These are phyloP conservation scores for Drosophila ezoana DNA, from an alignment of 2,888 invertebrate genomes.

Conservation along the genomic window DNA sequence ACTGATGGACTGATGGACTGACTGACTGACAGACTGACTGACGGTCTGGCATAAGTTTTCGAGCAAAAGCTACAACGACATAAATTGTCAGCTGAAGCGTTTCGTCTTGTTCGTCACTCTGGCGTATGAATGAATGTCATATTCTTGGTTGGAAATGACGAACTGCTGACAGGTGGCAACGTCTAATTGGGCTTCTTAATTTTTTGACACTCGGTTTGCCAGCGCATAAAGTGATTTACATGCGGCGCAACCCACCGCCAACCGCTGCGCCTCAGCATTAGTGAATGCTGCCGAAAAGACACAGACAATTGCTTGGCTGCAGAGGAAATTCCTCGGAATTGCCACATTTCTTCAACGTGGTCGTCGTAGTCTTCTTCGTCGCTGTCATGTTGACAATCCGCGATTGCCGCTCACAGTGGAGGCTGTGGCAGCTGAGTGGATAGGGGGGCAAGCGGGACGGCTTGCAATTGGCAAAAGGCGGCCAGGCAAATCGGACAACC, in stretches of 20 bases:
- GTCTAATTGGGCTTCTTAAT: constrained; percentile 85
- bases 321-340: constrained; percentile 64
- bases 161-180: constrained; percentile 85
- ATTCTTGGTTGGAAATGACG: constrained; percentile 82
- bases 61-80: constrained; percentile 4
- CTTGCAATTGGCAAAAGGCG: constrained; percentile 69
- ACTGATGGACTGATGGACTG: constrained; percentile 1
- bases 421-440: neutral
- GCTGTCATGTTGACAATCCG: constrained; percentile 59
- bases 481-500: constrained; percentile 71
- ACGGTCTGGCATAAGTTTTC: constrained; percentile 22
- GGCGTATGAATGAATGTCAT: constrained; percentile 79
- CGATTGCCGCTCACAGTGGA: constrained; percentile 26
- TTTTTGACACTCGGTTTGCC: constrained; percentile 76
- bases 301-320: constrained; percentile 69
- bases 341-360: constrained; percentile 46
- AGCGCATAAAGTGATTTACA: constrained; percentile 66
- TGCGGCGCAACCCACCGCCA: constrained; percentile 22
- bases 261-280: constrained; percentile 2
- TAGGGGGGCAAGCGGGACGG: neutral
- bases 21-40: constrained; percentile 8
- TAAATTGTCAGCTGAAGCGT: constrained; percentile 55
- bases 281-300: constrained; percentile 21
- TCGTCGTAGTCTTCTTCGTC: constrained; percentile 18
- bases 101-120: constrained; percentile 66